Base-by-base conservation (phyloP, 2,113 vertebrate genomes). In the Nothocercus nigrocapillus region DNA sequence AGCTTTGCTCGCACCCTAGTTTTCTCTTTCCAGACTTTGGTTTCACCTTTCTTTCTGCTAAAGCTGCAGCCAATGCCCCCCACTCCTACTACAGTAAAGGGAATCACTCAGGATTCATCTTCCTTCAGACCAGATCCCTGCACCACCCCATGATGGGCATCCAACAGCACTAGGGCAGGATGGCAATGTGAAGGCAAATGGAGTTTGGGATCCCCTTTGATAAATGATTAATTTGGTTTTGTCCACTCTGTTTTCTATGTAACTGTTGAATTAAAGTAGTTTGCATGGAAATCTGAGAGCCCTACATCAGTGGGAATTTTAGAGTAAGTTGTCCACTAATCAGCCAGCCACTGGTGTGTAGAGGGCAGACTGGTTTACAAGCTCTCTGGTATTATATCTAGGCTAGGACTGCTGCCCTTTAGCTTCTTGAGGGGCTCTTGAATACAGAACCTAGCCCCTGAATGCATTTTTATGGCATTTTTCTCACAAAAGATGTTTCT, bases 391-490 rank as follows among this genome's bases (percentile, higher is more conserved):
- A 76, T 44, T 53, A 22, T 42, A 38, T 45, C 17, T 32, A 19
- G 56, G 20, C 6, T 32, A 17, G 8, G 14, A 40, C 1, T 5
- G 70, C 81, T 82, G 74, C 79, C 2, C 9, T 51, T 75, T 42
- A 64, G 34, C 9, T 5, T 75, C 77, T 70, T 56, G n/a, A 42
- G 36, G 30, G 66, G 15, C 53, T 66, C 4, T 40, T 38, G 34
- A 59, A 18, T 45, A 15, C 7, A 85, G 82, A 91, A 84, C 54
- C 58, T 85, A 73, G 24, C 36, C n/a, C 34, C 42, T 62, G 22
- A 75, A 8, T 88, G 42, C 8, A 21, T 80, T 93, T 93, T 67
- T n/a, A 44, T 66, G 89, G 44, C 8, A 76, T 86, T 93, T 75
- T 94, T 45, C 34, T 49, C 22, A 16, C 36, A 62, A 73, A 81